phyloP scores from a whole-genome alignment of 35 echinoderm and acorn worm genomes.

The Apostichopus japonicus region DNA sequence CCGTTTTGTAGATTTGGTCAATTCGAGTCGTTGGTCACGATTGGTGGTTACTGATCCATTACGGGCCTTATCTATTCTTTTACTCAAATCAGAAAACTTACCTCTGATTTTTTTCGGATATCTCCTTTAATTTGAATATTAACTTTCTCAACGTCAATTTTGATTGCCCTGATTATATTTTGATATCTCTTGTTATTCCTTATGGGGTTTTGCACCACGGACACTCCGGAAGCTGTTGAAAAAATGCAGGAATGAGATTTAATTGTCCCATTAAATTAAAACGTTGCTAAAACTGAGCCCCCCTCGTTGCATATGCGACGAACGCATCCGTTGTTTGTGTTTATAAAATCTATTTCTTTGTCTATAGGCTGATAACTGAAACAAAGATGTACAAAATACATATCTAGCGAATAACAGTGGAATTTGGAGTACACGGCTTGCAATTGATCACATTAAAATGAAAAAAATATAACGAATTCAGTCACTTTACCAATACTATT shows the following conservation, averaged over 20 bases:
- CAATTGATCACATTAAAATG: no score
- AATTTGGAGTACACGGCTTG: no score
- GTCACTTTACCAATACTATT: no score
- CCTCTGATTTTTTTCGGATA: slow-evolving; percentile 5
- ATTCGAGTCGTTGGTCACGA: background rate
- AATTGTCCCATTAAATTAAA: no score
- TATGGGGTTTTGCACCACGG: slow-evolving; percentile 87
- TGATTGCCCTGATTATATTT: slow-evolving; percentile 62
- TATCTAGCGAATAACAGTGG: no score
- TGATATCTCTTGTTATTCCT: slow-evolving; percentile 71
- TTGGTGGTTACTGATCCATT: background rate
- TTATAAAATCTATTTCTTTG: no score
- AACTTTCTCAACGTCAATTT: slow-evolving; percentile 72
- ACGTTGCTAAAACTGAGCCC: no score
- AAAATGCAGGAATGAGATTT: background rate
- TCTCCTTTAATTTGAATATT: slow-evolving; percentile 53
- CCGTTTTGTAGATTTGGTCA: background rate
- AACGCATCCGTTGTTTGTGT: background rate
- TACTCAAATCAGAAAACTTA: background rate
- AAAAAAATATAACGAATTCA: no score
- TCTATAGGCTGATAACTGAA: no score
- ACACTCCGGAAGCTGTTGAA: slow-evolving; percentile 28
- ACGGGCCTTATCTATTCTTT: background rate
- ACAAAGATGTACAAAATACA: no score
- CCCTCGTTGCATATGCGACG: no score